Evolutionary conservation across 2,113 vertebrate species (phyloP), one percentile per base, ranked within the genome.

Genomic region (Engraulis encrasicolus): DNA sequence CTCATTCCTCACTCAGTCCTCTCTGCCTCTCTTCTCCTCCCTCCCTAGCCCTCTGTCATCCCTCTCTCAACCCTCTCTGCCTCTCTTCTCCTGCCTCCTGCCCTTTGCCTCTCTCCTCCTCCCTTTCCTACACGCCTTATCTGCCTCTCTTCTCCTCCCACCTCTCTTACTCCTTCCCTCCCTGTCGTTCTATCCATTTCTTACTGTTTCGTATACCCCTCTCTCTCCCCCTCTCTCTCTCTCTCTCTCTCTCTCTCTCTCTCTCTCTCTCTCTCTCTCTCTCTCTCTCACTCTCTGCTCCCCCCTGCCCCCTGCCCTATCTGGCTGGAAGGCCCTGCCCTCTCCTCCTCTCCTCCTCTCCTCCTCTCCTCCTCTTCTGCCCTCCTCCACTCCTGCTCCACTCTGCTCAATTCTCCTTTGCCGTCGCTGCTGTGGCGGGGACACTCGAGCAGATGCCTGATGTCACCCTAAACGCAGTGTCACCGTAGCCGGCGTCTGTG

Each of bases 391-490:
- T 9, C 40, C 40, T 45, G 4, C 40, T 45, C 40, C 9, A 9
- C 40, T 45, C 40, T 45, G 40, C 40, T 45, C 40, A 3, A 45
- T 11, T 14, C 27, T n/a, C n/a, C n/a, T n/a, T n/a, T n/a, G n/a
- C n/a, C n/a, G n/a, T n/a, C 31, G 27, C 66, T 19, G 66, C 66
- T 12, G 66, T 31, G 34, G 23, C n/a, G 58, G 6, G 14, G 31
- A 74, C 66, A 74, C 66, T 74, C 66, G 66, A 74, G 66, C 66
- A 74, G 66, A 74, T 31, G 66, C 66, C 12, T 11, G 66, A 14
- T 74, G 66, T 74, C 66, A 74, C 66, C 31, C 66, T 74, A 74
- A 74, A 74, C 66, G 66, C 66, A 17, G 66, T 74, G 66, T 74
- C 66, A 74, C 66, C 15, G 23, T 74, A 74, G 66, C 66, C 12